Base-by-base conservation (phyloP, 1,140 invertebrate species). In the Dendrolimus punctatus region DNA sequence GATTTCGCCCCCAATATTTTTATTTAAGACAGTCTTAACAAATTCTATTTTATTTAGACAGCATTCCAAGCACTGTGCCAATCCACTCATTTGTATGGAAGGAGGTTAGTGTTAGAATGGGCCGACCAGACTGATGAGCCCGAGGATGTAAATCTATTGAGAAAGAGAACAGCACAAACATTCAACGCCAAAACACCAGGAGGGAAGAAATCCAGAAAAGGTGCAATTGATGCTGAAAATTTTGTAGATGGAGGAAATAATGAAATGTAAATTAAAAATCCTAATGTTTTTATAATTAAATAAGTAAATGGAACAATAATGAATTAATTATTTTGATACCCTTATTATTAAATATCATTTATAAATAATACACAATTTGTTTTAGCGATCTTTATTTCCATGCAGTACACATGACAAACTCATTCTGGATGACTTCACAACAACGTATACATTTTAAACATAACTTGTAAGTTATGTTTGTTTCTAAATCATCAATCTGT, bases 31-130 rank as follows among this genome's bases (percentile, higher is more conserved):
- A 36, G 5, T 51, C 36, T 6, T 58, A 10, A 40, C 9, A 6
- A 39, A 42, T 46, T 60, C 53, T 53, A 48, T 61, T 54, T 48
- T 41, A 90, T 89, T 45, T 76, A 96, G 94, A 91, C 91, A 77
- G 98, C 98, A 0, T 98, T 99, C 87, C 94, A 98, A 61, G 92
- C 97, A 0, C 73, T 99, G 0, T 93, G 93, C 66, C 95, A 97
- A 79, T 99, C 97, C 69, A 99, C 98, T 59, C 98, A 99, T 91
- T 94, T 99, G 80, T 99, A 98, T 79, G 98, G 98, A 4, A 89
- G 98, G 65, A 90, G 98, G 43, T 87, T 99, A 60, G 97, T 99
- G 0, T 86, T 99, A 10, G 98, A 99, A 89, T 99, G 98, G 98
- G 98, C 98, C 0, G 90, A 93, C 42, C 89, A 91, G n/a, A 93